Percentiles rank a stretch among this genome's conserved stretches.
phyloP scores from a whole-genome alignment of 2,888 invertebrate genomes.

The Zhuqinia jingwanae region DNA sequence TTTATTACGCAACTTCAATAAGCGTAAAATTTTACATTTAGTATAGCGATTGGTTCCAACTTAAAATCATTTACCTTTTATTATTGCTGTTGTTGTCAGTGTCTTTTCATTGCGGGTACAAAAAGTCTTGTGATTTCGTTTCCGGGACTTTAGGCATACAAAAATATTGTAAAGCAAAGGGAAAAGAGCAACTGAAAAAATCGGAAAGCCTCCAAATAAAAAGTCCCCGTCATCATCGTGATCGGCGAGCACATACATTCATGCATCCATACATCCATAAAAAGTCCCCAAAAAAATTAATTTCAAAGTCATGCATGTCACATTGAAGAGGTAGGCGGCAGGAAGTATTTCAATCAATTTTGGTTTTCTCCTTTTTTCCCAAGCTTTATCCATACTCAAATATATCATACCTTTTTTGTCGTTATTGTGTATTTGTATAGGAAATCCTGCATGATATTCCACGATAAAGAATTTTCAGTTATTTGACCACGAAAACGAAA shows the following conservation, averaged over 20 bases:
- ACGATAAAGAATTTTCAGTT: constrained; percentile 51
- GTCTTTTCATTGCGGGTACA: not conserved
- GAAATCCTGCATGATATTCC: constrained; percentile 51
- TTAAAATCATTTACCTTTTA: constrained; percentile 1
- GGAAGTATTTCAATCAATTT: constrained; percentile 69
- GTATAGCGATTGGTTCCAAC: too few species aligned
- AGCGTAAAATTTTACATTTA: too few species aligned
- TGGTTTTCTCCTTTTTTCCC: constrained; percentile 11
- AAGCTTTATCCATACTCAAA: constrained; percentile 1
- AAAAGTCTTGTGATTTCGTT: constrained; percentile 57
- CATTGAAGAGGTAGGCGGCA: constrained; percentile 14
- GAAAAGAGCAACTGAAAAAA: not conserved
- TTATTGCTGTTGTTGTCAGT: constrained; percentile 12
- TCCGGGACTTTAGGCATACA: constrained; percentile 36
- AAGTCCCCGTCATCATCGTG: constrained; percentile 2
- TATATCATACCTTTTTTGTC: too few species aligned
- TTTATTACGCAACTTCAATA: too few species aligned
- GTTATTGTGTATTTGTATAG: constrained; percentile 4
- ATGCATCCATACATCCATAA: not conserved
- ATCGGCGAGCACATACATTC: not conserved
- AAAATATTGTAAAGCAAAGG: not conserved
- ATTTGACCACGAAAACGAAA: not conserved
- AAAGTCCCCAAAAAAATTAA: constrained; percentile 27
- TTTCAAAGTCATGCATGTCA: constrained; percentile 69
- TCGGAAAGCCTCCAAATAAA: constrained; percentile 15